Conservation (phyloP, 1,140 invertebrate genomes). For the Pinna nobilis region DNA sequence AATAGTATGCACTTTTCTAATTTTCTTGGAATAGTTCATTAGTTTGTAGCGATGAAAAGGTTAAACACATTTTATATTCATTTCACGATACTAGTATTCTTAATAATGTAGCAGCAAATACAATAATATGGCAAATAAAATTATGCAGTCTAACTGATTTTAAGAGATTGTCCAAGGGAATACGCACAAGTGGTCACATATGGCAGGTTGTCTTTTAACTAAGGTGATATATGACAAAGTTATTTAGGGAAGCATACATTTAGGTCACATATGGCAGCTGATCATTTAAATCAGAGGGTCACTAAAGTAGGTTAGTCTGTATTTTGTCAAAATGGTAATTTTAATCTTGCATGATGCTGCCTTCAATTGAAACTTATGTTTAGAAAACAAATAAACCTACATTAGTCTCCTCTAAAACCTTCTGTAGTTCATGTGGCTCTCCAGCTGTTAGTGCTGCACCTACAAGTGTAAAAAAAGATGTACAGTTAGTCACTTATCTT, state of each 20-base stretch:
- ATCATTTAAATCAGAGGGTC: not conserved
- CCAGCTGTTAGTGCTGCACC: slow-evolving; percentile 96
- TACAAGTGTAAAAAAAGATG: slow-evolving; percentile 30
- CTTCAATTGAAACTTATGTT: slow-evolving; percentile 78
- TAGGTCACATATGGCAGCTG: too few relatives aligned
- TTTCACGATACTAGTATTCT: too few relatives aligned
- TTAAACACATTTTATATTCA: too few relatives aligned
- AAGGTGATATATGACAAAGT: not conserved
- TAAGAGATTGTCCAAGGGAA: too few relatives aligned
- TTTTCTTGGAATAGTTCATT: not conserved
- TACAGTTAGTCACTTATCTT: not conserved
- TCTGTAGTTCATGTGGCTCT: slow-evolving; percentile 93
- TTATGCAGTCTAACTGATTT: not conserved
- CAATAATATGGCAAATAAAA: not conserved
- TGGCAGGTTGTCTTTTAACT: too few relatives aligned
- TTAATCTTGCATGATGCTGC: not conserved
- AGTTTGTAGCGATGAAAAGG: too few relatives aligned
- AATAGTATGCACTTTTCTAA: not conserved
- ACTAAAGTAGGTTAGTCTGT: not conserved
- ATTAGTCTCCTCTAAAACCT: slow-evolving; percentile 96
- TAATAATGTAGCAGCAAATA: too few relatives aligned
- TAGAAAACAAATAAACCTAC: slow-evolving; percentile 80
- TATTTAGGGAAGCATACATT: too few relatives aligned
- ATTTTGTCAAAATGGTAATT: not conserved
- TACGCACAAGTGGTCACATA: too few relatives aligned